Evolutionary conservation across 2,888 invertebrate genomes (phyloP).

Genomic region (Eulithis prunata): DNA sequence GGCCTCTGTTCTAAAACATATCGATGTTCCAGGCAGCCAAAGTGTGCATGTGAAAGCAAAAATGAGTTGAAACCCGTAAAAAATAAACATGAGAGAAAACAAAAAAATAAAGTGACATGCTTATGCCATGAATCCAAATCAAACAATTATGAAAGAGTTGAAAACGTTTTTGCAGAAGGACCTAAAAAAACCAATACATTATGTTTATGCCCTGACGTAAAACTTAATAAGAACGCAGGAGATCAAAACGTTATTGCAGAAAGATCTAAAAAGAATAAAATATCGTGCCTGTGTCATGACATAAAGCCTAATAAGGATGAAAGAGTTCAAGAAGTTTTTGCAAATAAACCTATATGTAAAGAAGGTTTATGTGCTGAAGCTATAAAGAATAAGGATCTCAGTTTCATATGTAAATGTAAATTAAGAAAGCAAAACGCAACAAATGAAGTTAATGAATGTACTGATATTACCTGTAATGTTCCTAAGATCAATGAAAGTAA

Average conservation of each 20-base stretch:
- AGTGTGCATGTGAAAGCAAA: constrained; percentile 2
- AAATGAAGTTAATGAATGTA: constrained; percentile 11
- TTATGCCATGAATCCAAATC: constrained; percentile 6
- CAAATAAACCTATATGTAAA: constrained; percentile 17
- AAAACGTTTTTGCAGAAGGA: constrained; percentile 20
- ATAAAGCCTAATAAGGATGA: background rate
- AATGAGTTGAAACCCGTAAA: background rate
- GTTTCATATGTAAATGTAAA: constrained; percentile 35
- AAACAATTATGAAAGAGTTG: constrained; percentile 6
- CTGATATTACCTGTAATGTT: constrained; percentile 6
- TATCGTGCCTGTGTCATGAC: constrained; percentile 10
- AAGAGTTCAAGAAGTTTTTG: constrained; percentile 10
- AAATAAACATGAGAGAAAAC: constrained; percentile 10
- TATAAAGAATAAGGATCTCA: constrained; percentile 28
- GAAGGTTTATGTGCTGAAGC: constrained; percentile 33
- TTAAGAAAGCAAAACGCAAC: constrained; percentile 23
- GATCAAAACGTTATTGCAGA: too few relatives aligned
- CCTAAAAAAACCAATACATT: too few relatives aligned
- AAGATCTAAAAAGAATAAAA: constrained; percentile 1
- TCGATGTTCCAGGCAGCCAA: constrained; percentile 1
- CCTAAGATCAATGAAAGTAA: constrained; percentile 10
- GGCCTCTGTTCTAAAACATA: constrained; percentile 2
- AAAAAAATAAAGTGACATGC: constrained; percentile 15
- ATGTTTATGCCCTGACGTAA: background rate
- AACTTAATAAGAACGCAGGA: too few relatives aligned